phyloP scores from a whole-genome alignment of 2,888 invertebrate genomes.

The Phanerotoma sp. region DNA sequence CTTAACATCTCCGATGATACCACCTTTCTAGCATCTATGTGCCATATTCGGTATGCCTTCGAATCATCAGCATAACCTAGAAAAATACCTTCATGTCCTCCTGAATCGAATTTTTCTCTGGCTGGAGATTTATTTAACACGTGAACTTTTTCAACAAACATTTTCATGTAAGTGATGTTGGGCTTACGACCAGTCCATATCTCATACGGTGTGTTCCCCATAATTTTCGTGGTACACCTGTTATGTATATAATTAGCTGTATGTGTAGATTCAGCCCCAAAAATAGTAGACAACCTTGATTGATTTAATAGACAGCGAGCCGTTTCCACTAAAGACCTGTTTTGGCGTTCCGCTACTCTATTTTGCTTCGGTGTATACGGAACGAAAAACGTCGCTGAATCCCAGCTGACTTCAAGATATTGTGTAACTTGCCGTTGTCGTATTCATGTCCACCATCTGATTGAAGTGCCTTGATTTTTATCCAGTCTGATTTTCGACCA shows the following conservation, averaged over 20 bases:
- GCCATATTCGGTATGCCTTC: too few species aligned
- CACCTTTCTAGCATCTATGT: too few species aligned
- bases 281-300: background rate
- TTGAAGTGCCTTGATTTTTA: conserved; percentile 22
- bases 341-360: background rate
- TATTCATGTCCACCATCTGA: conserved; percentile 29
- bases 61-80: background rate
- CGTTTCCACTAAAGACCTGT: background rate
- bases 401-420: too few species aligned
- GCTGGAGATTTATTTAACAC: background rate
- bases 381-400: background rate
- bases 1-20: too few species aligned
- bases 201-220: background rate
- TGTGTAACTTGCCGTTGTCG: conserved; percentile 28
- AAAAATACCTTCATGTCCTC: background rate
- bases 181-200: background rate
- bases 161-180: background rate
- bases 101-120: background rate
- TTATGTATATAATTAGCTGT: background rate
- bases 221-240: background rate
- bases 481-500: conserved; percentile 19
- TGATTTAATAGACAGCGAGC: background rate
- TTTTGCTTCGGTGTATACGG: background rate
- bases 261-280: background rate
- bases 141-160: background rate